phyloP scores from a whole-genome alignment of 2,797 vertebrate genomes.

The Tragopan temminckii region DNA sequence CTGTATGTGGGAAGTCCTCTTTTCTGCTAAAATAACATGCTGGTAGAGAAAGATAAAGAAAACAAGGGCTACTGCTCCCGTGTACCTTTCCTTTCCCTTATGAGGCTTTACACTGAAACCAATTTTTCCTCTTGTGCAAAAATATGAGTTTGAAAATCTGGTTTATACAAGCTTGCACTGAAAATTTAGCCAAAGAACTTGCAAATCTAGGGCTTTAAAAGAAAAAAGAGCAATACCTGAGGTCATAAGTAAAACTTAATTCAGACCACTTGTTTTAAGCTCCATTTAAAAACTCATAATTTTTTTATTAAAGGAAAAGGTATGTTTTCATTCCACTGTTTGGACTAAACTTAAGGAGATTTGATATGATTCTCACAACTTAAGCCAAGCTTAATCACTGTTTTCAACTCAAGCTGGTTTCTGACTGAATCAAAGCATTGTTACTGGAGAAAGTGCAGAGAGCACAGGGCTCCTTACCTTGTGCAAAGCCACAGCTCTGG shows the following conservation, averaged over 20 bases:
- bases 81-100: neutral
- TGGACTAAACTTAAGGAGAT: constrained; percentile 68
- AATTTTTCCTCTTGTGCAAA: neutral
- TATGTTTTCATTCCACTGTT: constrained; percentile 62
- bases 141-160: constrained; percentile 26
- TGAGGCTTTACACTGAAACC: neutral
- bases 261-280: constrained; percentile 74
- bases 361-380: constrained; percentile 66
- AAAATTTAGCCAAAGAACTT: constrained; percentile 66
- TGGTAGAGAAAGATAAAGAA: neutral
- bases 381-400: constrained; percentile 64
- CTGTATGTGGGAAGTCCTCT: neutral
- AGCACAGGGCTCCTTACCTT: constrained; percentile 9
- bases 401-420: constrained; percentile 59
- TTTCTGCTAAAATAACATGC: neutral
- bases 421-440: constrained; percentile 67
- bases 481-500: constrained; percentile 51
- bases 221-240: constrained; percentile 58
- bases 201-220: constrained; percentile 52
- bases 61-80: neutral
- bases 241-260: constrained; percentile 72
- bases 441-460: constrained; percentile 69
- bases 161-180: constrained; percentile 56
- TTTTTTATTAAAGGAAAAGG: constrained; percentile 74
- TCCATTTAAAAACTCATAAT: constrained; percentile 69